Conservation (phyloP, 2,888 invertebrate species). For the Phrixothrix hirtus region DNA sequence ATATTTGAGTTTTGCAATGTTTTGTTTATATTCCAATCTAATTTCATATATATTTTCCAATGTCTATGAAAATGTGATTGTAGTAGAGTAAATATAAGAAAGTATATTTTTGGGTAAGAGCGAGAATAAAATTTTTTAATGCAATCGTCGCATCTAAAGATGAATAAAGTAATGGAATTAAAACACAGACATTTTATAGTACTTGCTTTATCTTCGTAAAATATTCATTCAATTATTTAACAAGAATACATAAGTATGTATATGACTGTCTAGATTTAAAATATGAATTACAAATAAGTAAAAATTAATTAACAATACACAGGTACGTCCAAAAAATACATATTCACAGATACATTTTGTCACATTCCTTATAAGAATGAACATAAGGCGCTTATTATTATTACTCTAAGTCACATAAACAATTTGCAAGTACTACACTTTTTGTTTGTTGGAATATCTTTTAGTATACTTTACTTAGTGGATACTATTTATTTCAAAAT, state of each 20-base stretch:
- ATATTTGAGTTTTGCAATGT: no score
- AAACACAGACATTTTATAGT: slow-evolving; percentile 6
- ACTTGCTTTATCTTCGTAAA: slow-evolving; percentile 16
- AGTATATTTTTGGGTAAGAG: no score
- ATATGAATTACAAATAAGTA: background rate
- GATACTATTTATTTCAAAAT: background rate
- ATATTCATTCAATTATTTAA: slow-evolving; percentile 5
- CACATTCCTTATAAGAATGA: background rate
- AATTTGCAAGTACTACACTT: slow-evolving; percentile 20
- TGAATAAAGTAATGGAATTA: background rate
- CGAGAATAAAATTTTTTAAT: background rate
- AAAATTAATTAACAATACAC: background rate
- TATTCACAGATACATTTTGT: background rate
- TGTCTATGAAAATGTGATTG: no score
- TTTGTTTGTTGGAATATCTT: slow-evolving; percentile 1
- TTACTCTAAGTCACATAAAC: background rate
- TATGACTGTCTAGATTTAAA: background rate
- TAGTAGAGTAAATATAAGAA: no score
- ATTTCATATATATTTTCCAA: no score
- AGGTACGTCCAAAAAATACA: background rate
- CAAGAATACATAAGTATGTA: no score
- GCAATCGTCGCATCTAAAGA: no score
- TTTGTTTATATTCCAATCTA: no score
- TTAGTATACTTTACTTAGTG: slow-evolving; percentile 13
- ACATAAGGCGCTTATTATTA: slow-evolving; percentile 3